These are phyloP conservation scores for Ormyrus rosae DNA, from an alignment of 2,888 invertebrate genomes.

Conservation along the genomic window DNA sequence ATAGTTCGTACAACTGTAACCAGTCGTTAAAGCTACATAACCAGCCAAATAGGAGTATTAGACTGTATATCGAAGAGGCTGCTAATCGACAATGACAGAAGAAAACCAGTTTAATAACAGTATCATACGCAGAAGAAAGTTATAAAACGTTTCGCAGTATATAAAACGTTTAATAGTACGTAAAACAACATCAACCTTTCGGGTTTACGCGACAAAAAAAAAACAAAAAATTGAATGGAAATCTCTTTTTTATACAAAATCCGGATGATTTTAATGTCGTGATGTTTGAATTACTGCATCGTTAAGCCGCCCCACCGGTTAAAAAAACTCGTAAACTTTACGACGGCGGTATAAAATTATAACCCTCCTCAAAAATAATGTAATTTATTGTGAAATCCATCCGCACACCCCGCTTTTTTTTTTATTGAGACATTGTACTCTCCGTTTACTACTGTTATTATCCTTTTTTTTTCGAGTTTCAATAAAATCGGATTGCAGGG, in stretches of 20 bases:
- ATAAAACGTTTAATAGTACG: too few relatives aligned
- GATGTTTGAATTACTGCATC: not conserved
- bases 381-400: conserved; percentile 19
- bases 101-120: too few relatives aligned
- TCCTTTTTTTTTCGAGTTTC: not conserved
- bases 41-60: too few relatives aligned
- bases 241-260: not conserved
- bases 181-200: too few relatives aligned
- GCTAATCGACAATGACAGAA: too few relatives aligned
- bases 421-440: not conserved
- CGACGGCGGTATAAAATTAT: conserved; percentile 6
- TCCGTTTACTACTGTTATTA: not conserved
- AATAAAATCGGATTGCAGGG: not conserved
- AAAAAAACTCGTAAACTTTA: conserved; percentile 13
- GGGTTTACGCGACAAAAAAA: too few relatives aligned
- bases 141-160: too few relatives aligned
- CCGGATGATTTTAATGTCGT: not conserved
- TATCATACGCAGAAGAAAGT: too few relatives aligned
- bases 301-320: not conserved
- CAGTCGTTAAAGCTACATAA: too few relatives aligned
- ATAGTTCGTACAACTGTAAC: too few relatives aligned
- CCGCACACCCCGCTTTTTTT: conserved; percentile 1
- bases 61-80: too few relatives aligned
- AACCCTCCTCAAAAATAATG: not conserved
- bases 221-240: too few relatives aligned